Evolutionary conservation across 2,888 invertebrate genomes (phyloP), one percentile per base, ranked within the genome.

Genomic region (Apamea sordens): DNA sequence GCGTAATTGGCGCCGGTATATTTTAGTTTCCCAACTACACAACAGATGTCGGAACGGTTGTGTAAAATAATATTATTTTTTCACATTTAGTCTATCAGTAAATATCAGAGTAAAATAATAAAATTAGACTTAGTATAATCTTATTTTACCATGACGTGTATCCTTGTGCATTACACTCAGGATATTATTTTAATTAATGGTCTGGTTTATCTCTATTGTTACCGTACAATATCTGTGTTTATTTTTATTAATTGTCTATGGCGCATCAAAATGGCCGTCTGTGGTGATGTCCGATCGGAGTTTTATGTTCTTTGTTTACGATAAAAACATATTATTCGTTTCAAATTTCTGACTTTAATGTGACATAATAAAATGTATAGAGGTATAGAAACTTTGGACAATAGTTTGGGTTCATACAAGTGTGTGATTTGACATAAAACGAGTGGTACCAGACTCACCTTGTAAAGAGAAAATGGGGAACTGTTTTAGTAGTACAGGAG

Each of bases 401-500:
- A 92, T 94, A 92, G 92, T 95, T 94, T 94, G 92, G 90, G 92
- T 94, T 92, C 91, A 89, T 94, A 92, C 92, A 93, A 95, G 96
- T 96, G 96, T 95, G 96, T 96, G 94, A 95, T 96, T 96, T 96
- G 94, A 95, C 95, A 92, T 93, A 94, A 95, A 95, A 94, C 90
- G 93, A 94, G 96, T 96, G 96, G 90, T 93, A 95, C 93, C 94
- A 95, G 95, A 93, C 95, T 96, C 96, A 95, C 96, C 96, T 96
- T 96, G 96, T 96, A 95, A 96, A 97, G 96, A 95, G 96, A 97
- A 97, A 97, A 98, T 98, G 98, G 98, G 98, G 94, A 98, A 98
- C 97, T 98, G 98, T 97, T 98, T 98, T 96, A 98, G 98, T 96
- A 98, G 97, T 93, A 98, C 98, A 93, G 97, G 97, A 86, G 98